These are phyloP conservation scores for Nematolebias whitei DNA, from an alignment of 2,113 vertebrate species.

Conservation along the genomic window DNA sequence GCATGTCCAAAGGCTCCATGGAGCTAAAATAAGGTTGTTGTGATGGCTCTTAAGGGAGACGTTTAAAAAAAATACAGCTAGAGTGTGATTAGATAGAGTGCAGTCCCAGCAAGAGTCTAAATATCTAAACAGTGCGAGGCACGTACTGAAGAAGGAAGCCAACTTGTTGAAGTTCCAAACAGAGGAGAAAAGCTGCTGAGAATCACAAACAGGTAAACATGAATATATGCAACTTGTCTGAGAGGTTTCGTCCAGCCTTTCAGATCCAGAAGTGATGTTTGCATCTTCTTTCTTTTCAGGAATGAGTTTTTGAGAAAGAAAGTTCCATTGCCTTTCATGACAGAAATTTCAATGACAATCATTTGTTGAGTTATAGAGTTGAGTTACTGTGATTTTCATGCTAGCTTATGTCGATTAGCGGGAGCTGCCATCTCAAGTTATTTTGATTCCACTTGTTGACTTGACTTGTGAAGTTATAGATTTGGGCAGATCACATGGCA, in stretches of 20 bases:
- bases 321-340: too few species aligned
- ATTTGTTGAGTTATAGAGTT: too few species aligned
- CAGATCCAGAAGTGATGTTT: neutral
- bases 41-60: constrained; percentile 19
- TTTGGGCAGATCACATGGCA: too few species aligned
- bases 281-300: neutral
- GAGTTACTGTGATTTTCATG: too few species aligned
- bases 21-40: constrained; percentile 26
- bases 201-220: constrained; percentile 1
- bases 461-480: too few species aligned
- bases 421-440: too few species aligned
- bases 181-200: constrained; percentile 12
- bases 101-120: constrained; percentile 30
- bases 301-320: neutral
- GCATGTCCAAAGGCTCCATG: constrained; percentile 11
- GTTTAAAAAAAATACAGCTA: constrained; percentile 20
- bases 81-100: constrained; percentile 37
- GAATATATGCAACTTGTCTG: neutral
- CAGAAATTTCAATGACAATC: too few species aligned
- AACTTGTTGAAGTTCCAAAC: constrained; percentile 1
- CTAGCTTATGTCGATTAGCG: too few species aligned
- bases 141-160: constrained; percentile 24
- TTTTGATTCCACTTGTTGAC: too few species aligned
- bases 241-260: neutral
- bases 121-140: constrained; percentile 30